A percentile compares a stretch with the other conserved stretches of the same genome.
Evolutionary conservation across 2,113 vertebrate genomes (phyloP).

Genomic region (Anas platyrhynchos): DNA sequence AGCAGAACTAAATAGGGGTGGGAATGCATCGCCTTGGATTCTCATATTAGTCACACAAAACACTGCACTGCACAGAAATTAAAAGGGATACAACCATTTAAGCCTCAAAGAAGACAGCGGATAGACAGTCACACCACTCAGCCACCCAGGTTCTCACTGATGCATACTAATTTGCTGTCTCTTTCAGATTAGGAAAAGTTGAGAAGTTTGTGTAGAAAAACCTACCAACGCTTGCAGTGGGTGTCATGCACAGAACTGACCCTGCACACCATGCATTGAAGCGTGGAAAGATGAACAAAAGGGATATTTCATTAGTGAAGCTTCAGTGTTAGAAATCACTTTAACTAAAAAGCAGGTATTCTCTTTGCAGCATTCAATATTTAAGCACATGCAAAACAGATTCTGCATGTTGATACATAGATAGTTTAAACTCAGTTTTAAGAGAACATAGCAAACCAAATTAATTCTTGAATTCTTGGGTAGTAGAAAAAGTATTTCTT

Average conservation of each 20-base stretch:
- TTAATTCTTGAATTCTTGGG: conserved; percentile 73
- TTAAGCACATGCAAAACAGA: conserved; percentile 73
- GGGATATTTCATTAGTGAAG: conserved; percentile 83
- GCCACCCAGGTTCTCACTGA: conserved; percentile 66
- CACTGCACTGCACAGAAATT: conserved; percentile 53
- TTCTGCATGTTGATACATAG: conserved; percentile 36
- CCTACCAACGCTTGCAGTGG: conserved; percentile 86
- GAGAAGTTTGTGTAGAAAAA: conserved; percentile 80
- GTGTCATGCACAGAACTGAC: conserved; percentile 86
- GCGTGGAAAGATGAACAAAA: conserved; percentile 84
- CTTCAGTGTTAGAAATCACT: conserved; percentile 73
- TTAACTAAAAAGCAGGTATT: conserved; percentile 72
- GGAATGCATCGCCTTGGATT: conserved; percentile 28
- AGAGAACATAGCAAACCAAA: conserved; percentile 66
- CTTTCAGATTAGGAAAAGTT: conserved; percentile 73
- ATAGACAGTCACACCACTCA: conserved; percentile 66
- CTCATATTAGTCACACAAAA: conserved; percentile 46
- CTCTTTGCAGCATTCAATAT: conserved; percentile 68
- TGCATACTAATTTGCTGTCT: conserved; percentile 60
- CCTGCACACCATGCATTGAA: conserved; percentile 85
- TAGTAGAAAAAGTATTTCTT: conserved; percentile 20
- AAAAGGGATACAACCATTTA: conserved; percentile 56
- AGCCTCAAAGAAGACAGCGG: conserved; percentile 43
- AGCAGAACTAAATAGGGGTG: not conserved
- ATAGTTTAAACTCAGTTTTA: conserved; percentile 61